Conservation (phyloP, 2,888 invertebrate species). For the Epinotia nisella region DNA sequence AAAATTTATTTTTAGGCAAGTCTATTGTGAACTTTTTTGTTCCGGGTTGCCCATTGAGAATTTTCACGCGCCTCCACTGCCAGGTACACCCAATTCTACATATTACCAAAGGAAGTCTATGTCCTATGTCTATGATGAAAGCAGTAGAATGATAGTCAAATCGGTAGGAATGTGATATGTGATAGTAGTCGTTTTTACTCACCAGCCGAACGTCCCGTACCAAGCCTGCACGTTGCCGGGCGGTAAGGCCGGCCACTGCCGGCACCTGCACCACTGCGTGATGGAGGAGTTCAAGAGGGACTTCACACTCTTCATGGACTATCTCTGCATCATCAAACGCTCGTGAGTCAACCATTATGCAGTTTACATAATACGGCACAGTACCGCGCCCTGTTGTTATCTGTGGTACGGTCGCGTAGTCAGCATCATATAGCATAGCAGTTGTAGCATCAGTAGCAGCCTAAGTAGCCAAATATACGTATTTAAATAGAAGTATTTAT, state of each 20-base stretch:
- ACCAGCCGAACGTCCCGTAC: conserved; percentile 85
- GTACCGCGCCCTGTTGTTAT: background rate
- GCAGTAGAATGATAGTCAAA: background rate
- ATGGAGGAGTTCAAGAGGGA: conserved; percentile 85
- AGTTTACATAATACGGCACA: background rate
- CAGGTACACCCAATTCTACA: no score
- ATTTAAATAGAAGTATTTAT: no score
- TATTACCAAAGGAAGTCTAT: background rate
- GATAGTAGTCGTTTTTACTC: conserved; percentile 3
- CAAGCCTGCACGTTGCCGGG: conserved; percentile 86
- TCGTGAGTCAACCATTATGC: conserved; percentile 76
- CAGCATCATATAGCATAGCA: no score
- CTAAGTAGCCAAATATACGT: no score
- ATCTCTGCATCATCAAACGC: conserved; percentile 88
- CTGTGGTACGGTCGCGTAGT: no score
- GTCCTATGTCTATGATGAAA: background rate
- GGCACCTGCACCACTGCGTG: conserved; percentile 85
- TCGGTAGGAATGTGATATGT: background rate
- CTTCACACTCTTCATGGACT: conserved; percentile 86
- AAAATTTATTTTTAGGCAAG: no score
- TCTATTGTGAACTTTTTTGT: no score
- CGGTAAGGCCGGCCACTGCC: conserved; percentile 87
- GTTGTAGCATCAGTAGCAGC: no score
- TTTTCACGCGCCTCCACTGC: no score
- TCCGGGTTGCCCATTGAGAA: no score